Conservation (phyloP, 1,140 invertebrate genomes). For the Macrotrachela quadricornifera region DNA sequence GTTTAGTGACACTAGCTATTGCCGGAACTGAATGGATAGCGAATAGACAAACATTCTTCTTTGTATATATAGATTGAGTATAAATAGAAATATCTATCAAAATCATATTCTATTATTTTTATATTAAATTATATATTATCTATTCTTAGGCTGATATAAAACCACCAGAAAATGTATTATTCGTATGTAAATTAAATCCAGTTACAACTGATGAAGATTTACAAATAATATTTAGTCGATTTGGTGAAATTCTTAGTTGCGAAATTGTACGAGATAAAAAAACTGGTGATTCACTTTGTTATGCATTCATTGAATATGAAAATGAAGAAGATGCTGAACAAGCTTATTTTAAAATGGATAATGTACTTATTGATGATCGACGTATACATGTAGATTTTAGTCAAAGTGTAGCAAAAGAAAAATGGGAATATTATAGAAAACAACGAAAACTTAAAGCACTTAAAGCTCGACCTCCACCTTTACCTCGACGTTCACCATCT, state of each 20-base stretch:
- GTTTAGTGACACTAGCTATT: no score
- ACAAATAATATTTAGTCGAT: slow-evolving; percentile 89
- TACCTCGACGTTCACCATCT: not conserved
- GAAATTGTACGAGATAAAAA: slow-evolving; percentile 88
- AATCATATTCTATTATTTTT: not conserved
- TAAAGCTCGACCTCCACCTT: not conserved
- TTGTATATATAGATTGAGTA: no score
- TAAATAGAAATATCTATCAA: not conserved
- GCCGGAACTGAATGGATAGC: no score
- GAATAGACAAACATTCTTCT: no score
- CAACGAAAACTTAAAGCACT: not conserved
- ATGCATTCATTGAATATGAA: slow-evolving; percentile 96
- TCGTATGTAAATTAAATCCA: slow-evolving; percentile 98
- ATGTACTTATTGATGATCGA: slow-evolving; percentile 91
- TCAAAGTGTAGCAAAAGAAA: slow-evolving; percentile 68
- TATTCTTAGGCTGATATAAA: slow-evolving; percentile 67
- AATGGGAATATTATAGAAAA: not conserved
- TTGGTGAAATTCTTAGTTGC: slow-evolving; percentile 71
- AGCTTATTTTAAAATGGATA: slow-evolving; percentile 99
- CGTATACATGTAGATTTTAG: slow-evolving; percentile 98
- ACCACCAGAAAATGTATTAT: slow-evolving; percentile 94
- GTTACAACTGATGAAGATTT: slow-evolving; percentile 91
- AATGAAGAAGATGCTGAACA: slow-evolving; percentile 76
- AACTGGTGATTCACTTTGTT: slow-evolving; percentile 81
- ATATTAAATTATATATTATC: slow-evolving; percentile 6